These are phyloP conservation scores for Sclerodermus sp. DNA, from an alignment of 2,888 invertebrate genomes.

Conservation along the genomic window DNA sequence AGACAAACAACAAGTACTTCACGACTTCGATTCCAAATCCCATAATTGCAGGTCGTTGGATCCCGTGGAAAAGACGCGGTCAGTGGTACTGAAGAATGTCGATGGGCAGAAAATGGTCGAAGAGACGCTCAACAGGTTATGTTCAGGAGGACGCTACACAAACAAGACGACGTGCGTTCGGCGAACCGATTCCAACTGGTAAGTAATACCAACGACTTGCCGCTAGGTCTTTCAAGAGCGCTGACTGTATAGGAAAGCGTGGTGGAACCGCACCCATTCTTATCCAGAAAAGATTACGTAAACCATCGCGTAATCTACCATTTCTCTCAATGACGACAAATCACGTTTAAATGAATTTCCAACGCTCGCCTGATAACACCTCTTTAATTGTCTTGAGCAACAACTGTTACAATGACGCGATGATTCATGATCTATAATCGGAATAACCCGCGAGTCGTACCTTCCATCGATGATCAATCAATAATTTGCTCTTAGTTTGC, in stretches of 20 bases:
- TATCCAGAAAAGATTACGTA: constrained; percentile 6
- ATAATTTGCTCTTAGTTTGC: no score
- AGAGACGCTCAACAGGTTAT: constrained; percentile 33
- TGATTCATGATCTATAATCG: no score
- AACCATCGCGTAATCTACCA: no score
- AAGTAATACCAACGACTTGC: neutral
- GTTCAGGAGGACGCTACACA: neutral
- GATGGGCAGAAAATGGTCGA: neutral
- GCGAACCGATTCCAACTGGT: constrained; percentile 19
- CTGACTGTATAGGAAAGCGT: neutral
- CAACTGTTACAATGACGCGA: no score
- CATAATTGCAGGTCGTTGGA: constrained; percentile 27
- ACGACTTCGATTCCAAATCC: constrained; percentile 73
- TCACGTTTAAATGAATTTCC: no score
- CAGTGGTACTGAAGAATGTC: no score
- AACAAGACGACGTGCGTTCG: constrained; percentile 6
- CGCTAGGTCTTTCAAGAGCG: neutral
- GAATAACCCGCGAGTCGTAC: no score
- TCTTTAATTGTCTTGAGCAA: no score
- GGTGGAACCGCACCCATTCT: constrained; percentile 9
- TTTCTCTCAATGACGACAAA: no score
- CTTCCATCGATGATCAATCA: no score
- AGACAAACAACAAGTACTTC: constrained; percentile 79
- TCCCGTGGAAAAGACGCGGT: neutral
- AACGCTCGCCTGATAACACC: no score